Evolutionary conservation across 2,888 invertebrate genomes (phyloP), one percentile per base, ranked within the genome.

Genomic region (Punctoribates punctum): DNA sequence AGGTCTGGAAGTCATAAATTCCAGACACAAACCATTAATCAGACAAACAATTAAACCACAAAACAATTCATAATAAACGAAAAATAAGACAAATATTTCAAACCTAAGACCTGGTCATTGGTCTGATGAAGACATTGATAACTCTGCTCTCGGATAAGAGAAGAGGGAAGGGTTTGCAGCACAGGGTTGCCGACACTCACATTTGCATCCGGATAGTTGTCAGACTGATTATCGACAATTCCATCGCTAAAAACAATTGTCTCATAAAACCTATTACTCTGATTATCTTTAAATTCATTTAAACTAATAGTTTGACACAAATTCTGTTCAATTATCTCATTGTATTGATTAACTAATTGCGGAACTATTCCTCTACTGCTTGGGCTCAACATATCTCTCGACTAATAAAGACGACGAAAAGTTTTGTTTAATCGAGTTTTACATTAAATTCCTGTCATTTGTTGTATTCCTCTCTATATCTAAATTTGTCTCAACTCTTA

Each of bases 311-410:
- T n/a, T 38, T 67, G 13, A 25, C 20, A 38, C n/a, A 67, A 67
- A 34, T 75, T 75, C 54, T 25, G 29, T 17, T 75, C 75, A 54
- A 75, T 75, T 54, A 75, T 42, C 17, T 75, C 75, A 25, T 75
- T 75, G 42, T 72, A 75, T 54, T 75, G 75, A n/a, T 72, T 54
- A 23, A 75, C 75, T 34, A 75, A 54, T 25, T 38, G 48, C 17
- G 75, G 75, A 42, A 75, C 75, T 17, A 75, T 34, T 38, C 75
- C 75, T 11, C 17, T 27, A 15, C 15, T 20, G 34, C 67, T 38
- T 11, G 13, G 20, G 9, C 60, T 29, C 23, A 27, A 27, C 60
- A 27, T 60, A 4, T 27, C 60, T 27, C 1, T 2, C 0, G 9
- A 60, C 13, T 17, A 17, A 48, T 48, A 17, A 11, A 60, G 25